Evolutionary conservation across 2,113 vertebrate species (phyloP).

Genomic region (Xenotilapia leptura): DNA sequence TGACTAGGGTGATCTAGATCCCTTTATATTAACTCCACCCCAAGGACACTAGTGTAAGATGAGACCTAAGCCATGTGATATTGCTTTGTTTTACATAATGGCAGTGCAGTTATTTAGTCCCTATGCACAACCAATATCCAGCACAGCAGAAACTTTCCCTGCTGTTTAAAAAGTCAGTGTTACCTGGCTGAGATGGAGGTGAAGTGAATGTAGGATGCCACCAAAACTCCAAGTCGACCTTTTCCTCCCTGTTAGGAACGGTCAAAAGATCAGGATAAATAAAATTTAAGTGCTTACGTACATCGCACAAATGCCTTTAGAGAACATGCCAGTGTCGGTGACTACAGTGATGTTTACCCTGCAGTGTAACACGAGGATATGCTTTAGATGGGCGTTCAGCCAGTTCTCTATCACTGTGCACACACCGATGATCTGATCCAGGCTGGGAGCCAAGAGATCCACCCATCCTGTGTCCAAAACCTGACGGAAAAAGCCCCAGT

Average conservation of each 20-base stretch:
- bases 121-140: neutral
- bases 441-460: conserved; percentile 78
- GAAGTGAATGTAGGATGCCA: conserved; percentile 88
- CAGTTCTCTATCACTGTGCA: conserved; percentile 86
- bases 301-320: neutral
- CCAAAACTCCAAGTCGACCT: conserved; percentile 83
- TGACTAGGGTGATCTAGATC: neutral
- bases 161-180: conserved; percentile 8
- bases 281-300: neutral
- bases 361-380: conserved; percentile 86
- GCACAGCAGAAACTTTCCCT: neutral
- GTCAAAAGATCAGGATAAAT: neutral
- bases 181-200: conserved; percentile 86
- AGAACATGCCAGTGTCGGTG: neutral
- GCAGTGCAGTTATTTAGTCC: neutral
- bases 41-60: neutral
- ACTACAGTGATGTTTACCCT: conserved; percentile 62
- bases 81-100: neutral
- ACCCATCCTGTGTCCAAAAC: conserved; percentile 86
- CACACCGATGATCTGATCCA: conserved; percentile 83
- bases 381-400: conserved; percentile 79
- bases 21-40: neutral
- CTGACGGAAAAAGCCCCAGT: conserved; percentile 51
- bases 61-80: neutral
- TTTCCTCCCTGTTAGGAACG: conserved; percentile 75